Base-by-base conservation (phyloP, 2,113 vertebrate genomes). In the Puma concolor region DNA sequence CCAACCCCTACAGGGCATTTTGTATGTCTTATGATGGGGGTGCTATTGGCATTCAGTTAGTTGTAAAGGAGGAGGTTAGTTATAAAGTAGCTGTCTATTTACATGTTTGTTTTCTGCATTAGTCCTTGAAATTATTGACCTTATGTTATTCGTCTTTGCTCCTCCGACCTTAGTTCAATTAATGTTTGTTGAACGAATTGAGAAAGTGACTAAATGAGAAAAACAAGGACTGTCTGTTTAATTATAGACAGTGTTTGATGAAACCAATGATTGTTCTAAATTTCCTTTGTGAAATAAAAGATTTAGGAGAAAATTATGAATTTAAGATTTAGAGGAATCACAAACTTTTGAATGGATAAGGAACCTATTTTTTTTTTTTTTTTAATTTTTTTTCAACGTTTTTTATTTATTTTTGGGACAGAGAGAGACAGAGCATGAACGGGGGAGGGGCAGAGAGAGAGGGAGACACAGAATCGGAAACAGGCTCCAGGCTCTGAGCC, bases 331-430 rank as follows among this genome's bases (percentile, higher is more conserved):
- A 93, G 60, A 71, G 25, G 44, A 64, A 44, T 91, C n/a, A 31
- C 48, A 88, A 54, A 81, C 13, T n/a, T 86, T 38, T 33, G 38
- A 97, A 96, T 16, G 71, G 88, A 92, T 86, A 96, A 98, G 96
- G 66, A 90, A 83, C 81, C 85, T 23, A 76, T 74, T 72, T 98
- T 85, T 92, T 27, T 31, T 1, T 92, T 27, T 31, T 1, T 92
- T 27, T 31, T 1, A 80, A 71, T 92, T 27, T 31, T 1, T 92
- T 27, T 31, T 1, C n/a, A n/a, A n/a, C n/a, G n/a, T n/a, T n/a
- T n/a, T n/a, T n/a, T n/a, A n/a, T n/a, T n/a, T n/a, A n/a, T n/a
- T n/a, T n/a, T n/a, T n/a, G n/a, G n/a, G n/a, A n/a, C n/a, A n/a
- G n/a, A n/a, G n/a, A n/a, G n/a, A n/a, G n/a, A n/a, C n/a, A n/a